Evolutionary conservation across 2,113 vertebrate species (phyloP).

Genomic region (Myiopsitta monachus): DNA sequence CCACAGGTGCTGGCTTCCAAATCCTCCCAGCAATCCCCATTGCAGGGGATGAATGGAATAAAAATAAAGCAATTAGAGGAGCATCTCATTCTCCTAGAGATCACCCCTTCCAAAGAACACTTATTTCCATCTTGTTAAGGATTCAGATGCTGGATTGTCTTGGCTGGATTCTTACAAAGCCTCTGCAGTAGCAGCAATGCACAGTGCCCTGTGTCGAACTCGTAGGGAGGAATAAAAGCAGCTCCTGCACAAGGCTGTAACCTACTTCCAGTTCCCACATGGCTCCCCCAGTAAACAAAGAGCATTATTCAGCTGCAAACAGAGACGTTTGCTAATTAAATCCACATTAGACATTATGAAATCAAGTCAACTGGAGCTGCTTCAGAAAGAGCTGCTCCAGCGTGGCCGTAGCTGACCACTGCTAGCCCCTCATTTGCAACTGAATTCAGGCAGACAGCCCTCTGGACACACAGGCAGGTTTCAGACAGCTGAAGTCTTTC

Average conservation of each 20-base stretch:
- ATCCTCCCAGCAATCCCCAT: not conserved
- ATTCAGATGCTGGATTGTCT: not conserved
- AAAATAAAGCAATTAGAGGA: not conserved
- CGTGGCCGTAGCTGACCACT: not conserved
- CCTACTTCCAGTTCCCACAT: not conserved
- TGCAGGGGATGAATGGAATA: not conserved
- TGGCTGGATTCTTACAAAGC: not conserved
- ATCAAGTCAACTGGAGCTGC: not conserved
- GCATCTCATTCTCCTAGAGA: not conserved
- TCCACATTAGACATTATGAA: not conserved
- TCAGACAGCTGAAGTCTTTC: not conserved
- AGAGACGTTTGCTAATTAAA: constrained; percentile 17
- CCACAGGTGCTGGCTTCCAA: not conserved
- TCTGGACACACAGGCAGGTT: not conserved
- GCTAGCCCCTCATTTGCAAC: not conserved
- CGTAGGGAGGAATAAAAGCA: not conserved
- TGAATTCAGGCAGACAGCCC: not conserved
- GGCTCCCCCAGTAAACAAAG: constrained; percentile 11
- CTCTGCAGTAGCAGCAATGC: not conserved
- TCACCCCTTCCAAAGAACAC: not conserved
- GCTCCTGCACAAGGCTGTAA: not conserved
- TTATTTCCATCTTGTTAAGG: not conserved
- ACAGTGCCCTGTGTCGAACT: not conserved
- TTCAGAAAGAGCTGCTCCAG: not conserved
- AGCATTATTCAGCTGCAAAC: constrained; percentile 22